Percentiles rank a stretch among this genome's conserved stretches.
Evolutionary conservation across 2,888 invertebrate species (phyloP).

Genomic region (Phoronis australis): DNA sequence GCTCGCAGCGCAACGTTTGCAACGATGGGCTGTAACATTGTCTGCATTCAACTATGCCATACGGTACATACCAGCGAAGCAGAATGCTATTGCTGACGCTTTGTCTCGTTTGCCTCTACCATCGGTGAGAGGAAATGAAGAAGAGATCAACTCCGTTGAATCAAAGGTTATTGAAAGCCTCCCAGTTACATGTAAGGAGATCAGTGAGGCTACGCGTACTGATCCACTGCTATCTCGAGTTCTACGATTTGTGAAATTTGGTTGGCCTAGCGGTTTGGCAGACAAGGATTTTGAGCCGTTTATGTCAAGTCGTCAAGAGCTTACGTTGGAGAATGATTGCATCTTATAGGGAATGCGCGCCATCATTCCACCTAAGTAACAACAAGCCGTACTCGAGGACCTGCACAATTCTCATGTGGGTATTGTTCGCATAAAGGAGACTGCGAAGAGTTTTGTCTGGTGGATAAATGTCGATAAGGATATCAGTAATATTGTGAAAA

Average conservation of each 20-base stretch:
- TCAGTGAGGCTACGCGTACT: conserved; percentile 4
- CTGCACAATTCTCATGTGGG: conserved; percentile 33
- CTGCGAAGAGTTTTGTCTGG: conserved; percentile 30
- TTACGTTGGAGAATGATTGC: conserved; percentile 21
- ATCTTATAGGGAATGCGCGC: conserved; percentile 22
- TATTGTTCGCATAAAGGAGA: conserved; percentile 25
- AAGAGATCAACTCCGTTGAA: background rate
- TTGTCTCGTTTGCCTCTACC: conserved; percentile 1
- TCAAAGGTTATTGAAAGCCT: background rate
- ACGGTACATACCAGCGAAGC: background rate
- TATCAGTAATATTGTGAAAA: conserved; percentile 18
- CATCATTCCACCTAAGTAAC: conserved; percentile 23
- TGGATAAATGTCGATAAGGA: conserved; percentile 24
- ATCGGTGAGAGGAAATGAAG: background rate
- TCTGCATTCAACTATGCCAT: conserved; percentile 2
- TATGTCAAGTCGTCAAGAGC: conserved; percentile 8
- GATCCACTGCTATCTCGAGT: conserved; percentile 3
- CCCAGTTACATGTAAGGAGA: background rate
- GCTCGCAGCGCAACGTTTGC: conserved; percentile 1
- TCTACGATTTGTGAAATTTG: background rate
- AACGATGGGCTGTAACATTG: conserved; percentile 4
- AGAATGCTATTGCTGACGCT: conserved; percentile 1
- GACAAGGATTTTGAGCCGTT: conserved; percentile 5
- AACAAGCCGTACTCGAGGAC: conserved; percentile 16
- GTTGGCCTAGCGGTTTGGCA: conserved; percentile 1